phyloP scores from a whole-genome alignment of 1,140 invertebrate genomes.

The Bicyclus anynana region DNA sequence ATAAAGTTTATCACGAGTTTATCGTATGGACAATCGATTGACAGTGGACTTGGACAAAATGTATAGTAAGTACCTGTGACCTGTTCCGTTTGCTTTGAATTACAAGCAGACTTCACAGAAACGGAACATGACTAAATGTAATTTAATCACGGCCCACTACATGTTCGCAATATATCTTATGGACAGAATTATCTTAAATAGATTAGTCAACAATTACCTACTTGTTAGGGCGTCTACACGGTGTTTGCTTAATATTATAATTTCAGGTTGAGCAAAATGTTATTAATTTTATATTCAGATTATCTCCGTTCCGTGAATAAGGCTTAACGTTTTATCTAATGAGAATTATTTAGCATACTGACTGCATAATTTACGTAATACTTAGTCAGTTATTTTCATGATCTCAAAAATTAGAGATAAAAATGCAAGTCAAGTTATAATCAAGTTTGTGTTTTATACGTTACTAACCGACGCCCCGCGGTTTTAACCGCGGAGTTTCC shows the following conservation, averaged over 20 bases:
- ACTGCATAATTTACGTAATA: neutral
- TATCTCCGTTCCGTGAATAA: neutral
- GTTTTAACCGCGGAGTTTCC: too few species aligned
- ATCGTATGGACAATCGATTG: conserved; percentile 13
- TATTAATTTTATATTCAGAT: conserved; percentile 5
- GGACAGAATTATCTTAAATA: conserved; percentile 26
- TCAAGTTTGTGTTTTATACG: too few species aligned
- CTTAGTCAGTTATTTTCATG: neutral
- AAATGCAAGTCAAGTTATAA: too few species aligned
- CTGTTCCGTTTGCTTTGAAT: conserved; percentile 14
- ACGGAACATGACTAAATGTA: conserved; percentile 17
- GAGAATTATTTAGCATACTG: neutral
- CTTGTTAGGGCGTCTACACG: conserved; percentile 17
- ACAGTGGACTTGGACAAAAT: conserved; percentile 6
- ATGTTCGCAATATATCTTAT: conserved; percentile 23
- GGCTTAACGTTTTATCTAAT: neutral
- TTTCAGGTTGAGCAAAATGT: conserved; percentile 1
- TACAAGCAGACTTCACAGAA: conserved; percentile 13
- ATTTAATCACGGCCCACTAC: conserved; percentile 22
- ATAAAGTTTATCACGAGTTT: conserved; percentile 8
- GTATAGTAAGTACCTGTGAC: conserved; percentile 6
- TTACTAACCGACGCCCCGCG: too few species aligned
- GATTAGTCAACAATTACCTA: conserved; percentile 31
- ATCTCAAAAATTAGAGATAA: too few species aligned
- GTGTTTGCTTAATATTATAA: conserved; percentile 8